A percentile compares a stretch with the other conserved stretches of the same genome.
Conservation (phyloP, 2,888 invertebrate genomes). For the Parochlus steinenii region DNA sequence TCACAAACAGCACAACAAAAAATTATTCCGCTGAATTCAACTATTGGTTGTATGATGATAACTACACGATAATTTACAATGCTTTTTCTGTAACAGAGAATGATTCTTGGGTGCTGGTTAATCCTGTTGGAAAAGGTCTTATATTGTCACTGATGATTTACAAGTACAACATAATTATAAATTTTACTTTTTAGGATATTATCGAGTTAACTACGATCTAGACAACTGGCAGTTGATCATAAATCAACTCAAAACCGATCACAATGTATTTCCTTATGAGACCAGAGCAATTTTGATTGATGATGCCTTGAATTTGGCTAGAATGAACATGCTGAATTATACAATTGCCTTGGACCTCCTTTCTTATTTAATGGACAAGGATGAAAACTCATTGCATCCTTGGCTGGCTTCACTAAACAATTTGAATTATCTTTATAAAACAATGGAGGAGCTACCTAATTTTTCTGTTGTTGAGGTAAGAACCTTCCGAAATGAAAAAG, state of each 20-base stretch:
- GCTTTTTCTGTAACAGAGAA: constrained; percentile 2
- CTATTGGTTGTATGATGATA: constrained; percentile 9
- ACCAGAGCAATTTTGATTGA: constrained; percentile 11
- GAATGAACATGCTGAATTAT: constrained; percentile 10
- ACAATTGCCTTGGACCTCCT: constrained; percentile 11
- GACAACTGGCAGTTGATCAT: constrained; percentile 10
- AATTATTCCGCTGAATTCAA: constrained; percentile 8
- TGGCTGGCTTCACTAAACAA: constrained; percentile 10
- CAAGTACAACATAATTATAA: no score
- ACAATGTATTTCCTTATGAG: constrained; percentile 7
- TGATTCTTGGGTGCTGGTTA: constrained; percentile 8
- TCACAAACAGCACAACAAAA: constrained; percentile 5
- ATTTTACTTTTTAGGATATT: constrained; percentile 3
- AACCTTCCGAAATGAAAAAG: no score
- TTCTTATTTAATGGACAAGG: constrained; percentile 5
- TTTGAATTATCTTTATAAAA: constrained; percentile 4
- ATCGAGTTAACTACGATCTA: constrained; percentile 5
- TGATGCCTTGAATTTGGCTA: constrained; percentile 12
- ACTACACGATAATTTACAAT: constrained; percentile 8
- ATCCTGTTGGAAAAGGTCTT: constrained; percentile 10
- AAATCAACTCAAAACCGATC: constrained; percentile 5
- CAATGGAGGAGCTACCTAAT: constrained; percentile 10
- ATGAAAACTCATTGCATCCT: constrained; percentile 9
- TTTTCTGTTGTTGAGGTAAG: constrained; percentile 8
- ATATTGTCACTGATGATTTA: no score